Percentiles rank a stretch among this genome's conserved stretches.
phyloP scores from a whole-genome alignment of 2,113 vertebrate genomes.

The human region GRCh38 chr16:5325501-5326000 shows the following conservation, averaged over 20 bases:
- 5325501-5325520: neutral
- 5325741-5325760: neutral
- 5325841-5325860: neutral
- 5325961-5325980: neutral
- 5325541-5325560: neutral
- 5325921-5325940: neutral
- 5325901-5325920: neutral
- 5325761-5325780: neutral
- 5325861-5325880: neutral
- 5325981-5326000: neutral
- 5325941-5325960: neutral
- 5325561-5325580: too few species aligned
- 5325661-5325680: neutral
- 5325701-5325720: neutral
- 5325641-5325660: neutral
- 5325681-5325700: neutral
- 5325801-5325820: neutral
- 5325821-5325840: neutral
- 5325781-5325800: neutral
- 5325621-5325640: neutral
- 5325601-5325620: rapidly evolving
- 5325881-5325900: neutral
- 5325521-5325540: neutral
- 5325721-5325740: neutral
- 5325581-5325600: neutral